Evolutionary conservation across 1,140 invertebrate species (phyloP), one percentile per base, ranked within the genome.

Genomic region (Lethrus apterus): DNA sequence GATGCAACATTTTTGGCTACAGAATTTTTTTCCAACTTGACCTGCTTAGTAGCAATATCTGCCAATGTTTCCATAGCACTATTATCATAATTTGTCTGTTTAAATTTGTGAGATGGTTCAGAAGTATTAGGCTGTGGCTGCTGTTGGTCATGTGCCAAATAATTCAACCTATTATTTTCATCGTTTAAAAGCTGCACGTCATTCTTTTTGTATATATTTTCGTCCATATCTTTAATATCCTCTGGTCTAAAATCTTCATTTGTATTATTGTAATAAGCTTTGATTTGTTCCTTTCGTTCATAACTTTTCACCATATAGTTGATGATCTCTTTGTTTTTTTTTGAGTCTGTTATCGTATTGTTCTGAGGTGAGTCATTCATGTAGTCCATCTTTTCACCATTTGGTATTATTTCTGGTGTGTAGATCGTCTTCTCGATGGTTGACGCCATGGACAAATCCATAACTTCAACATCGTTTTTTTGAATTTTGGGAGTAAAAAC

Each of bases 1-100:
- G 72, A 75, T 9, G 76, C 76, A 3, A 78, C 75, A 60, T 72
- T 74, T 62, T 77, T 76, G 20, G 75, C 76, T 26, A 65, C 33
- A 9, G 59, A 59, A 44, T 64, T 67, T 26, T 67, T 69, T 35
- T 66, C 62, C 18, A 68, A 50, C 51, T 66, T 68, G 13, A 63
- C 65, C 21, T 67, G 66, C 46, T 64, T 68, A 0, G 63, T 65
- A 0, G 67, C 69, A 13, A 69, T 59, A 46, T 70, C 67, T 4
- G 65, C 67, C 30, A 70, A 54, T 2, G 64, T 69, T 55, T 70
- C 59, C 62, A 70, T 67, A 4, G 65, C 66, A 45, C 63, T 66
- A 41, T 65, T 68, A 29, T 68, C 64, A 34, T 59, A 66, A 29
- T 64, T 56, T 19, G 26, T n/a, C 13, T 36, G 23, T 19, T 38